Conservation (phyloP, 2,888 invertebrate species). For the Drosophila kuntzei region DNA sequence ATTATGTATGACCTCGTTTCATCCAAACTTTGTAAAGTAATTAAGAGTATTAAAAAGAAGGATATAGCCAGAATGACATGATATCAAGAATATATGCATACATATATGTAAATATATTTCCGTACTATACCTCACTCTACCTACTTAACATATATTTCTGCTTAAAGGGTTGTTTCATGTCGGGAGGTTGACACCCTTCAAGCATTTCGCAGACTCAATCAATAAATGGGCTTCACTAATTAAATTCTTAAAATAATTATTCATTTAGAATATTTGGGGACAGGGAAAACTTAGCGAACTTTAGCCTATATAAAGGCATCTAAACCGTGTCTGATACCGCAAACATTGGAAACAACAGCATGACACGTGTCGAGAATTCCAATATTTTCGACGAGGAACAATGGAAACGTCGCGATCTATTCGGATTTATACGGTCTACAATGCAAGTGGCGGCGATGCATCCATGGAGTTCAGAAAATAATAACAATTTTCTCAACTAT, state of each 20-base stretch:
- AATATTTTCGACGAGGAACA: background rate
- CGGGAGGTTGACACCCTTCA: slow-evolving; percentile 1
- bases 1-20: too few relatives aligned
- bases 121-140: background rate
- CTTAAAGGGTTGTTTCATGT: background rate
- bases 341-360: slow-evolving; percentile 1
- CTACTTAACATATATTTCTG: background rate
- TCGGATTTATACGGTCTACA: slow-evolving; percentile 62
- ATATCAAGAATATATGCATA: background rate
- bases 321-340: background rate
- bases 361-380: slow-evolving; percentile 15
- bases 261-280: slow-evolving; percentile 16
- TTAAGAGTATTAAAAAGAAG: slow-evolving; percentile 7
- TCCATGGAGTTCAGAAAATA: slow-evolving; percentile 39
- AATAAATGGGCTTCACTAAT: slow-evolving; percentile 2
- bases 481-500: background rate
- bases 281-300: slow-evolving; percentile 8
- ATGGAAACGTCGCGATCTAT: slow-evolving; percentile 67
- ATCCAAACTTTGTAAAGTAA: too few relatives aligned
- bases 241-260: slow-evolving; percentile 9
- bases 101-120: too few relatives aligned
- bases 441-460: slow-evolving; percentile 71
- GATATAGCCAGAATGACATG: background rate
- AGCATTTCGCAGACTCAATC: background rate
- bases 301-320: slow-evolving; percentile 41